phyloP scores from a whole-genome alignment of 1,140 invertebrate species.

The Drosophila ironensis region DNA sequence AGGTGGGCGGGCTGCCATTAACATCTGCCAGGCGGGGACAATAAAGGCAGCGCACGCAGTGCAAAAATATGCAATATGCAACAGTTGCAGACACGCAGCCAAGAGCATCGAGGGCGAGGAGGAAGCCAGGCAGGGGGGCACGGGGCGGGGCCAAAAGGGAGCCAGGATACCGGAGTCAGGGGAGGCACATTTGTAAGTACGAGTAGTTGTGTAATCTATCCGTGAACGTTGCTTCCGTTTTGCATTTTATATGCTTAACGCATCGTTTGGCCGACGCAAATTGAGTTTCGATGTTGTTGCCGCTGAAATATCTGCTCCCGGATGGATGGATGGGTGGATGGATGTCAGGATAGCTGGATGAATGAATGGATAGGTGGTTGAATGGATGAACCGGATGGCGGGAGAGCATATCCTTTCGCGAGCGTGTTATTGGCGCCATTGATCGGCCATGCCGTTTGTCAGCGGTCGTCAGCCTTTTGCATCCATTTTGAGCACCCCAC shows the following conservation, averaged over 20 bases:
- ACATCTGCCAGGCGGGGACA: constrained; percentile 30
- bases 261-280: constrained; percentile 59
- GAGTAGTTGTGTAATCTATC: constrained; percentile 71
- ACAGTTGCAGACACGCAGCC: constrained; percentile 58
- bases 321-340: constrained; percentile 7
- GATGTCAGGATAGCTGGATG: constrained; percentile 5
- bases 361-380: constrained; percentile 8
- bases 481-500: constrained; percentile 11
- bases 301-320: constrained; percentile 14
- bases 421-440: constrained; percentile 8
- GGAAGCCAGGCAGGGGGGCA: background rate
- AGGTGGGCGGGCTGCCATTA: constrained; percentile 21
- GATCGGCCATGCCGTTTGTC: constrained; percentile 39
- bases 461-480: constrained; percentile 3
- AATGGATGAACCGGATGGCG: constrained; percentile 9
- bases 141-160: background rate
- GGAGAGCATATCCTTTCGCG: constrained; percentile 9
- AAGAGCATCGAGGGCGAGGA: background rate
- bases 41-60: constrained; percentile 56
- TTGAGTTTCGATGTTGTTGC: constrained; percentile 58
- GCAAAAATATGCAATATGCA: constrained; percentile 71
- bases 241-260: constrained; percentile 70
- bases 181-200: constrained; percentile 38
- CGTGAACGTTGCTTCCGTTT: constrained; percentile 64
- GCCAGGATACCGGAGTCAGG: background rate